Percentiles rank a stretch among this genome's conserved stretches.
phyloP scores from a whole-genome alignment of 2,797 vertebrate genomes.

The Rhincodon typus region DNA sequence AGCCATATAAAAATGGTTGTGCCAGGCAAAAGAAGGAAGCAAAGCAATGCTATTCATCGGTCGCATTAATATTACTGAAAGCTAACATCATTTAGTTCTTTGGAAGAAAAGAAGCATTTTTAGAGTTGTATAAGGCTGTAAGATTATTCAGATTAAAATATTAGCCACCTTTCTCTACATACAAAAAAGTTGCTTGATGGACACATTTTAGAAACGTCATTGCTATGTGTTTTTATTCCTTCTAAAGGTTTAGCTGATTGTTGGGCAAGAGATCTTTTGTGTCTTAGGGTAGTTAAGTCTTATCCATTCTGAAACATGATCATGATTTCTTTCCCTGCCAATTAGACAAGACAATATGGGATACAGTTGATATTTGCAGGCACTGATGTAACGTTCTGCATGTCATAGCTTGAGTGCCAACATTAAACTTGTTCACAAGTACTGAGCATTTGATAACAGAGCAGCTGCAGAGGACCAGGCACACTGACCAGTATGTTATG shows the following conservation, averaged over 20 bases:
- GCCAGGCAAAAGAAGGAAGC: constrained; percentile 29
- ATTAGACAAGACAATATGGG: not conserved
- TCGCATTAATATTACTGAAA: constrained; percentile 8
- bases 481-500: constrained; percentile 1
- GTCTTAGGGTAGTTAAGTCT: constrained; percentile 4
- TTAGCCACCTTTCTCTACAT: not conserved
- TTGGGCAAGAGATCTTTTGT: not conserved
- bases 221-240: not conserved
- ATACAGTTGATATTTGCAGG: constrained; percentile 3
- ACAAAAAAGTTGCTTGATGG: not conserved
- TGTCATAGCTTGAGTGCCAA: constrained; percentile 22
- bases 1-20: not conserved
- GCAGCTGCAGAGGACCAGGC: not conserved
- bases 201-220: not conserved
- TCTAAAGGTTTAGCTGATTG: constrained; percentile 11
- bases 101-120: constrained; percentile 19
- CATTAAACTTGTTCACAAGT: constrained; percentile 29
- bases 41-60: not conserved
- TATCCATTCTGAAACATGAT: not conserved
- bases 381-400: constrained; percentile 9
- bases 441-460: not conserved
- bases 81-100: not conserved
- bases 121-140: constrained; percentile 25
- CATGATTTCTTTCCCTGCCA: not conserved
- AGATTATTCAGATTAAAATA: constrained; percentile 25